These are phyloP conservation scores for Planococcus citri DNA, from an alignment of 1,140 invertebrate species.

Conservation along the genomic window DNA sequence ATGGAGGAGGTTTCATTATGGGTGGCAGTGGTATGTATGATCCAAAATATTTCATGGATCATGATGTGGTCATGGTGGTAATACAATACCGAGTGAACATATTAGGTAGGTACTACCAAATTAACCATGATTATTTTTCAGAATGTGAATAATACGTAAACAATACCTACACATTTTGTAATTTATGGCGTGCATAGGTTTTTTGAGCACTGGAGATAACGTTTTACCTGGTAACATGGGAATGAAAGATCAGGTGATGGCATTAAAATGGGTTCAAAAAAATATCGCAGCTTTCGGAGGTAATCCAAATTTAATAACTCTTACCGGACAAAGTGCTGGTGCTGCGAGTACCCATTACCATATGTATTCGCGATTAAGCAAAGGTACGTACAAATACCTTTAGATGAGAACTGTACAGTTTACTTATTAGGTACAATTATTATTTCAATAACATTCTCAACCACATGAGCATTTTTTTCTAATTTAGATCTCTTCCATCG, in stretches of 20 bases:
- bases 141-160: too few species aligned
- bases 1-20: conserved; percentile 46
- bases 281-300: conserved; percentile 81
- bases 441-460: too few species aligned
- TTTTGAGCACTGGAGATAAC: background rate
- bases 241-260: conserved; percentile 77
- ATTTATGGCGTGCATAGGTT: too few species aligned
- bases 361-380: conserved; percentile 40
- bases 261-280: conserved; percentile 69
- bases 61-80: conserved; percentile 60
- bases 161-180: too few species aligned
- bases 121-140: too few species aligned
- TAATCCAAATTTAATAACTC: conserved; percentile 63
- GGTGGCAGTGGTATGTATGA: conserved; percentile 43
- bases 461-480: conserved; percentile 24
- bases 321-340: conserved; percentile 76
- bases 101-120: conserved; percentile 45
- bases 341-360: conserved; percentile 60
- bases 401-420: conserved; percentile 43
- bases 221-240: conserved; percentile 70
- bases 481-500: conserved; percentile 43
- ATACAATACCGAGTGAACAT: conserved; percentile 62
- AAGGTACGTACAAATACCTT: conserved; percentile 73
- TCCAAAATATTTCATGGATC: conserved; percentile 57
- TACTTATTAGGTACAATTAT: conserved; percentile 13